These are phyloP conservation scores for Zapus hudsonius DNA, from an alignment of 2,113 vertebrate species.

Conservation along the genomic window DNA sequence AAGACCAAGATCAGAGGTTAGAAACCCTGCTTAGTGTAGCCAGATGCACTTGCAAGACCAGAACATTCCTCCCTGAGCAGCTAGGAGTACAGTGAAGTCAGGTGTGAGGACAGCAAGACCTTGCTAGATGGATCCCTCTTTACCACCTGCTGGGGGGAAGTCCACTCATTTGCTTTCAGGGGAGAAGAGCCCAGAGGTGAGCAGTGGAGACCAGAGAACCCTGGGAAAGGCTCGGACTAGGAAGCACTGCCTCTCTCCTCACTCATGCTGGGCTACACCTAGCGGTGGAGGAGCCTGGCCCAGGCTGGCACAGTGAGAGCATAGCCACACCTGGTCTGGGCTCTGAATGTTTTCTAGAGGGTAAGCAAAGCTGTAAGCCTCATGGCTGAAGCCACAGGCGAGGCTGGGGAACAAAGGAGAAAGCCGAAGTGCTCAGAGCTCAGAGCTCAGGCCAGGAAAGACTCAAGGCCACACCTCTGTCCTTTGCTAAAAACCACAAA, in stretches of 20 bases:
- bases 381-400: not conserved
- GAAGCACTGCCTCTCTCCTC: not conserved
- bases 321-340: not conserved
- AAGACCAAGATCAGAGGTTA: not conserved
- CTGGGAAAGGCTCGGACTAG: too few relatives aligned
- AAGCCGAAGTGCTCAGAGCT: not conserved
- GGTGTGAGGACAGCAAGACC: not conserved
- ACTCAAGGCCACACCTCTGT: not conserved
- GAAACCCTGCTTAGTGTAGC: not conserved
- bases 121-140: not conserved
- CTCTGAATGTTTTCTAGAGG: not conserved
- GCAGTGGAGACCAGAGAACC: not conserved
- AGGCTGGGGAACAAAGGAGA: not conserved
- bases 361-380: not conserved
- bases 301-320: not conserved
- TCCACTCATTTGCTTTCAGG: not conserved
- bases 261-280: not conserved
- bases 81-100: fast-evolving
- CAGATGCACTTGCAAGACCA: not conserved
- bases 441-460: not conserved
- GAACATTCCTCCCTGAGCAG: not conserved
- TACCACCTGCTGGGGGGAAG: not conserved
- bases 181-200: not conserved
- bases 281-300: too few relatives aligned
- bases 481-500: not conserved